Evolutionary conservation across 2,888 invertebrate species (phyloP).

Genomic region (Nudaria mundana): DNA sequence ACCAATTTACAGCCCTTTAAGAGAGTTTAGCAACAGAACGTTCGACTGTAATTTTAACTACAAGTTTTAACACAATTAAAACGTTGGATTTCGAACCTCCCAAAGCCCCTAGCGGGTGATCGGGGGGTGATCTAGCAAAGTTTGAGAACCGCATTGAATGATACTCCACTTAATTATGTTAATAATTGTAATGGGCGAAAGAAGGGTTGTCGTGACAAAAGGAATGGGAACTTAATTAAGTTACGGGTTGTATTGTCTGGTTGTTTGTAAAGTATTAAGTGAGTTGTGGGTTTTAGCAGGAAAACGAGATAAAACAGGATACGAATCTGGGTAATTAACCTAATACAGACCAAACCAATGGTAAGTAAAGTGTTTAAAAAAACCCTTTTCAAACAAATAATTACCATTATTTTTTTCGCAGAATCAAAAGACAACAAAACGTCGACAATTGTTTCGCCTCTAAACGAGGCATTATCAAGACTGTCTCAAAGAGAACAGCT

Average conservation of each 20-base stretch:
- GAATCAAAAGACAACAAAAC: no score
- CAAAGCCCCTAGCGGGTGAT: no score
- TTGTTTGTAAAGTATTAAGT: background rate
- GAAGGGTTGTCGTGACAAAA: conserved; percentile 4
- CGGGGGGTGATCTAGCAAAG: conserved; percentile 5
- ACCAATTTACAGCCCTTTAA: background rate
- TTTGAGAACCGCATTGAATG: conserved; percentile 9
- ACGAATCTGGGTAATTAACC: no score
- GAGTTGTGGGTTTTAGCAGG: background rate
- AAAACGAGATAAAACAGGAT: no score
- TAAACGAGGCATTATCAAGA: no score
- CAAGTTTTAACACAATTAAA: conserved; percentile 8
- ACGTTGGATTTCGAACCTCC: background rate
- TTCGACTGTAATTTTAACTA: background rate
- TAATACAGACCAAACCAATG: no score
- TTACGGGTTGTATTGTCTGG: background rate
- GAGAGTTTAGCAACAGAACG: background rate
- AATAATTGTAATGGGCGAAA: conserved; percentile 10
- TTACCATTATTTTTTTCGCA: no score
- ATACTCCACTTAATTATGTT: conserved; percentile 12
- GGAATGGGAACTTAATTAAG: conserved; percentile 1
- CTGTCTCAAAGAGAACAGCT: no score
- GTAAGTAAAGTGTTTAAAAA: no score
- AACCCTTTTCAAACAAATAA: no score
- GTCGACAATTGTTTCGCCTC: no score